Conservation (phyloP, 1,140 invertebrate genomes). For the Caenorhabditis tropicalis region DNA sequence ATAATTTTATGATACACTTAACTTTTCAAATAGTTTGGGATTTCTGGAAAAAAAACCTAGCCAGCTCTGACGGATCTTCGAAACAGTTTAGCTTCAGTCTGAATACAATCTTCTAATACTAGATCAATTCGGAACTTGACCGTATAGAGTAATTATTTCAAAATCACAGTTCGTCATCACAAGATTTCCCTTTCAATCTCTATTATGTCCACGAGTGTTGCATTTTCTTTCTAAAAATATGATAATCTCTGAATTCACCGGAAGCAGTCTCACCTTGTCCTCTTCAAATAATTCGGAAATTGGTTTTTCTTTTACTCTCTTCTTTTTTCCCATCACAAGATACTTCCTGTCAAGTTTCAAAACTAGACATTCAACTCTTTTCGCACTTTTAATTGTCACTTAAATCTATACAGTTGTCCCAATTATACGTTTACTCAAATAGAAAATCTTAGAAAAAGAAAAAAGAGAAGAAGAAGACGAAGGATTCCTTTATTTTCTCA, state of each 20-base stretch:
- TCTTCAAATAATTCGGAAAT: constrained; percentile 23
- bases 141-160: too few relatives aligned
- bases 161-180: too few relatives aligned
- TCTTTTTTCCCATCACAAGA: background rate
- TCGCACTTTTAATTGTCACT: background rate
- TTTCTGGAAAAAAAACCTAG: too few relatives aligned
- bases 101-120: too few relatives aligned
- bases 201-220: too few relatives aligned
- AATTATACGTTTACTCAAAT: constrained; percentile 20
- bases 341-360: background rate
- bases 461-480: too few relatives aligned
- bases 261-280: background rate
- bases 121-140: too few relatives aligned
- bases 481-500: background rate
- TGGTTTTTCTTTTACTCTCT: background rate
- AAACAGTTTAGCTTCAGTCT: too few relatives aligned
- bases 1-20: too few relatives aligned
- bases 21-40: too few relatives aligned
- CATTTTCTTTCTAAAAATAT: background rate
- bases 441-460: background rate
- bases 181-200: too few relatives aligned
- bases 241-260: background rate
- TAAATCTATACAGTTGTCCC: background rate
- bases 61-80: too few relatives aligned
- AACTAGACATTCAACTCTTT: background rate